Evolutionary conservation across 2,797 vertebrate genomes (phyloP), one percentile per base, ranked within the genome.

Genomic region (Schizopygopsis pylzovi): DNA sequence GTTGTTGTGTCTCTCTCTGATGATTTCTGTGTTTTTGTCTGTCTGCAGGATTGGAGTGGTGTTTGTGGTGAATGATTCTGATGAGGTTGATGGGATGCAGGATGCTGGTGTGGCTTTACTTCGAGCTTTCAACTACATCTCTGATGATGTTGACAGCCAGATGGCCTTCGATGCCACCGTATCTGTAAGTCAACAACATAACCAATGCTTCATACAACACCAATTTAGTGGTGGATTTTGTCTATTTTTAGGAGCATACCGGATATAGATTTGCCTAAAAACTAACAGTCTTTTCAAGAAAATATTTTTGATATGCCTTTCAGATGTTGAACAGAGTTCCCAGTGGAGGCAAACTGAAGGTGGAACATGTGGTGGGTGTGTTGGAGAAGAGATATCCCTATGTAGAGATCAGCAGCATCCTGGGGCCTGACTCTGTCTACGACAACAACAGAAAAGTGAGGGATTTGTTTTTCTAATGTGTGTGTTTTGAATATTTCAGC

Each of bases 371-470:
- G 87, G 95, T 99, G 78, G 96, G 96, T 83, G 95, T 98, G 52
- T 93, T 99, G 88, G 95, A 99, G 94, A 97, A 98, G 91, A 96
- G 95, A 87, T 99, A 98, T 87, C 97, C 97, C 0, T 98, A 99
- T 0, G 95, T 98, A 10, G 97, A 98, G 93, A 91, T 98, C 89
- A 96, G 90, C 92, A 99, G 97, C 85, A 90, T 99, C 90, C 94
- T 99, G 86, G 97, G 97, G 71, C 92, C 95, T 0, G 97, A 99
- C 91, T 99, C 98, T 86, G 95, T 90, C 86, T 99, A 98, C 10
- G 98, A 99, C 93, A 96, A 92, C 89, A 97, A 97, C 93, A 96
- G 98, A 79, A 98, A 98, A 97, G 98, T 98, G 41, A 65, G 13
- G 4, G 22, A 78, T 78, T 79, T 79, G 49, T 71, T 43, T 28